These are phyloP conservation scores for Ancistrus triradiatus DNA, from an alignment of 2,113 vertebrate genomes.

Conservation along the genomic window DNA sequence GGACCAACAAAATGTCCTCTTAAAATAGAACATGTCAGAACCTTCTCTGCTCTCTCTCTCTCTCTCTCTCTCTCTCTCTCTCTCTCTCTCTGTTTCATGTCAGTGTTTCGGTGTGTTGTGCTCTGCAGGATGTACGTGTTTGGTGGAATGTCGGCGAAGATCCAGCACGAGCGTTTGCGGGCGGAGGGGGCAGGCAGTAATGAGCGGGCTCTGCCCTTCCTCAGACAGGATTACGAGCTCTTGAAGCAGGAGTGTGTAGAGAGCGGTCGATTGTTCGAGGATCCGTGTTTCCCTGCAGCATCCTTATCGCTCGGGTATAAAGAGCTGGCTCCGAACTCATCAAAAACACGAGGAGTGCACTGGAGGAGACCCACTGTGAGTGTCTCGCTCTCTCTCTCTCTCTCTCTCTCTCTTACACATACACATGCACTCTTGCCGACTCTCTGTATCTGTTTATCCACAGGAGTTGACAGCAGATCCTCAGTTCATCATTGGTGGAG, in stretches of 20 bases:
- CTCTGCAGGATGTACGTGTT: conserved; percentile 51
- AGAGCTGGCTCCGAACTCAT: conserved; percentile 56
- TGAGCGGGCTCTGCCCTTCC: conserved; percentile 47
- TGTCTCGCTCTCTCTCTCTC: too few species aligned
- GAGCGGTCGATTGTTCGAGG: conserved; percentile 51
- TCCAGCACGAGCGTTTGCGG: conserved; percentile 48
- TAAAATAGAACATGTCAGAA: too few species aligned
- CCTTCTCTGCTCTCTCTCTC: too few species aligned
- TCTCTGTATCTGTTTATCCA: background rate
- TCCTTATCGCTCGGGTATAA: conserved; percentile 56
- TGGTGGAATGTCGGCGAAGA: conserved; percentile 55
- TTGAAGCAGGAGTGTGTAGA: conserved; percentile 56
- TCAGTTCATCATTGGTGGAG: conserved; percentile 73
- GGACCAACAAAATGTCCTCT: too few species aligned
- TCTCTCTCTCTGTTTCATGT: conserved; percentile 3
- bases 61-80: too few species aligned
- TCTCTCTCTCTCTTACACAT: too few species aligned
- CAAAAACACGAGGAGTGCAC: conserved; percentile 53
- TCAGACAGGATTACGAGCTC: conserved; percentile 58
- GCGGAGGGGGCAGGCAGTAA: conserved; percentile 51
- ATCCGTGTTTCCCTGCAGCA: conserved; percentile 53
- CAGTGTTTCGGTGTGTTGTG: background rate
- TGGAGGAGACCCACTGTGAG: conserved; percentile 50
- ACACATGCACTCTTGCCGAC: too few species aligned
- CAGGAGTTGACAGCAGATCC: conserved; percentile 69